Evolutionary conservation across 2,113 vertebrate species (phyloP), one percentile per base, ranked within the genome.

Genomic region (Symphodus melops): DNA sequence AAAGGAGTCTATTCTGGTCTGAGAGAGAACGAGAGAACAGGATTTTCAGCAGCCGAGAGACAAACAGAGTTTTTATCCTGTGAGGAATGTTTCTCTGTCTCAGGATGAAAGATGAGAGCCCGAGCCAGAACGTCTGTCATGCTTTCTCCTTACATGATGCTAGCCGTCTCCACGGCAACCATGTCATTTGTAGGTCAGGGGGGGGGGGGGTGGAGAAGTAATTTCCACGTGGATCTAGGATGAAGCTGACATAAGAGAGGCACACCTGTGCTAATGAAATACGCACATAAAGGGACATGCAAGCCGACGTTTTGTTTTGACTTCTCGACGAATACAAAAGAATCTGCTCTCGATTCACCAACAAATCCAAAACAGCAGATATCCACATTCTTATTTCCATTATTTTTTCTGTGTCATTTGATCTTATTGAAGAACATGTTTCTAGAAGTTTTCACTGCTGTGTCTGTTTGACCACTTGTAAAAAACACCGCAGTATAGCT

Each of bases 1-100:
- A n/a, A n/a, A n/a, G n/a, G n/a, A 41, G 61, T 65, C 76, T 87
- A 68, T 80, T 90, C 60, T 80, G 73, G 82, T 79, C 59, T 36
- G 74, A 70, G 77, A 75, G 54, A 76, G 75, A 82, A 82, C 13
- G 71, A 62, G 68, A 33, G 28, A 33, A 33, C 28, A 4, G 4
- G 28, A 68, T 9, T 59, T 21, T 75, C 0, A 41, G 21, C 44
- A 48, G n/a, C 23, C 42, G 10, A 62, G 52, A 39, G 60, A 21
- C 12, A 46, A 64, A 51, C 21, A 28, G 54, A 56, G 17, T 78
- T 73, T 63, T 84, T 82, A 90, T 86, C 81, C 80, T 36, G 19
- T 62, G 57, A 53, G 86, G 86, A 89, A 87, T 77, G 56, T 66
- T 75, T 9, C 71, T 62, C 82, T 60, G 79, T 19, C 19, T 52